A percentile compares a stretch with the other conserved stretches of the same genome.
Conservation (phyloP, 2,113 vertebrate genomes). For the Clarias magur region DNA sequence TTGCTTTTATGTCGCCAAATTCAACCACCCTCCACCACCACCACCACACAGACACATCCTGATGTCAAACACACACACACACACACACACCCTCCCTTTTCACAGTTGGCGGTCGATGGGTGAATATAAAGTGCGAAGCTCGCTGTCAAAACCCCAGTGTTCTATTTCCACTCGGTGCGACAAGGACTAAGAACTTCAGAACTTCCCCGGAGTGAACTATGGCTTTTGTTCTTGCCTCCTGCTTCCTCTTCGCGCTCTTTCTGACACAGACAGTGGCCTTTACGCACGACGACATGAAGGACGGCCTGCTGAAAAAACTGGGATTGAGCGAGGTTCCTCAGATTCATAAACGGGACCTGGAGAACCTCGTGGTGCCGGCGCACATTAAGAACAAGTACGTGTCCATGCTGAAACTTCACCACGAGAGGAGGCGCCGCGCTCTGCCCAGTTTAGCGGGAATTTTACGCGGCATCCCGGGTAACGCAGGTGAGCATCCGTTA, state of each 20-base stretch:
- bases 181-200: constrained; percentile 7
- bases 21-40: no score
- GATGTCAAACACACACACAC: not conserved
- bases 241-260: constrained; percentile 66
- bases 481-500: constrained; percentile 73
- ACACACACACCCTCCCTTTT: constrained; percentile 52
- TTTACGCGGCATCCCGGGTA: constrained; percentile 82
- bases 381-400: constrained; percentile 82
- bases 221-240: constrained; percentile 62
- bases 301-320: constrained; percentile 78
- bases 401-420: constrained; percentile 82
- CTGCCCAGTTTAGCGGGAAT: constrained; percentile 86
- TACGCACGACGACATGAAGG: constrained; percentile 77
- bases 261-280: constrained; percentile 63
- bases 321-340: constrained; percentile 78
- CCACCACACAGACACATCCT: constrained; percentile 65
- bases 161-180: constrained; percentile 50
- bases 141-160: constrained; percentile 53
- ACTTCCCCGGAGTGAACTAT: constrained; percentile 53
- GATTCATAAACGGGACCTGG: constrained; percentile 80
- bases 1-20: constrained; percentile 70
- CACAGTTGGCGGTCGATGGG: constrained; percentile 72
- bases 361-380: constrained; percentile 80
- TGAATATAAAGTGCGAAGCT: constrained; percentile 67
- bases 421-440: constrained; percentile 80